Evolutionary conservation across 1,140 invertebrate genomes (phyloP), one percentile per base, ranked within the genome.

Genomic region (Lutraria rhynchaena): DNA sequence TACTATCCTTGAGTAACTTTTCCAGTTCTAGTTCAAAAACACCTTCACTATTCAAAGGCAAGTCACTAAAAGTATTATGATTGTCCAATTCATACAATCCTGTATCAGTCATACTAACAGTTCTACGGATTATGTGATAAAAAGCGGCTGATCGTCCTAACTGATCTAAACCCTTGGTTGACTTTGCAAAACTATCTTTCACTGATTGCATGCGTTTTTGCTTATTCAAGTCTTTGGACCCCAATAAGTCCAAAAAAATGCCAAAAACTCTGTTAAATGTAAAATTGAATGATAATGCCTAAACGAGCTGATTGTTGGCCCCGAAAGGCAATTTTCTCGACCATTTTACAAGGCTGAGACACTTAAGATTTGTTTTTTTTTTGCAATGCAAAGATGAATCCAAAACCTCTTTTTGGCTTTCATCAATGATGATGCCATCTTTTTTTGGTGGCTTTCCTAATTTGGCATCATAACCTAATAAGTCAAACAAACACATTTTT

Each of bases 121-220:
- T 33, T 1, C 80, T 15, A 1, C 80, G 4, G 3, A 67, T 49
- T 27, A 74, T 63, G 67, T 82, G 80, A 27, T 65, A 19, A 41
- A 67, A 82, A 15, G 44, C 80, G 1, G 58, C 69, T 29, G 69
- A 15, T 5, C 60, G 37, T 0, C 80, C 80, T 19, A 65, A 15
- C 41, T 74, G 69, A 35, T 82, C 70, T 1, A 65, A 33, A 33
- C 55, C 17, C 31, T 82, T 82, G 3, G 80, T 82, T 19, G 57
- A 27, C 55, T 61, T 76, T 7, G 57, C 57, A 46, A 76, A 76
- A 7, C 58, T 46, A 37, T 76, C 57, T 53, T 76, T 76, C 3
- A 63, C 73, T 24, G n/a, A 19, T 35, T 49, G 41, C 29, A 22
- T 29, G 4, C 13, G 22, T 2, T 46, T 41, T 41, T 41, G 24